Evolutionary conservation across 2,888 invertebrate genomes (phyloP), one percentile per base, ranked within the genome.

Genomic region (Heliconius ismenius): DNA sequence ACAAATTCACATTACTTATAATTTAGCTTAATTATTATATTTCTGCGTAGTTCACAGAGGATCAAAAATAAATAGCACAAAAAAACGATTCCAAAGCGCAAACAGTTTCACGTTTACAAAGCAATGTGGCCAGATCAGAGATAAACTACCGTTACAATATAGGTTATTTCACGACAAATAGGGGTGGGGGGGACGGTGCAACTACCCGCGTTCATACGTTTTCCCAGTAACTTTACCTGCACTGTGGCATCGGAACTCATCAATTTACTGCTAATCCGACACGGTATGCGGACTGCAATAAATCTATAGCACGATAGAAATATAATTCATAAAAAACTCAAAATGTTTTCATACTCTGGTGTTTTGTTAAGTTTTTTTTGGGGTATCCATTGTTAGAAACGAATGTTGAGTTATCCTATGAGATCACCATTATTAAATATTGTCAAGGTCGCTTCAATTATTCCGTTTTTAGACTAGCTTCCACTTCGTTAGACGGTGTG

Each of bases 201-300:
- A 75, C 73, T 58, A 68, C 72, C 73, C 65, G 73, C 63, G 39
- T 62, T 67, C 74, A 64, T 75, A 75, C 67, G 69, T 78, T 78
- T 75, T 78, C 79, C 77, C 76, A 76, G 76, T 75, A 81, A 79
- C 78, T 73, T 79, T 81, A 79, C 79, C 78, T 79, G 81, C 74
- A 74, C 77, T 79, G 80, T 76, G 68, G 78, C 76, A 78, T 81
- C 78, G 75, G 78, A 79, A 81, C 78, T 81, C 79, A 82, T 81
- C 76, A 76, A 86, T 90, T 87, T 88, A 87, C 89, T 85, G 87
- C 86, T 88, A 86, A 88, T 87, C 85, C 82, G 82, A 26, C 58
- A 80, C 81, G 76, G 79, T 79, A 79, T 79, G 74, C 78, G 62
- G 63, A 79, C 75, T 79, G 79, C 78, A 81, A 82, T 82, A 81